Conservation (phyloP, 2,888 invertebrate genomes). For the Plemyria rubiginata region DNA sequence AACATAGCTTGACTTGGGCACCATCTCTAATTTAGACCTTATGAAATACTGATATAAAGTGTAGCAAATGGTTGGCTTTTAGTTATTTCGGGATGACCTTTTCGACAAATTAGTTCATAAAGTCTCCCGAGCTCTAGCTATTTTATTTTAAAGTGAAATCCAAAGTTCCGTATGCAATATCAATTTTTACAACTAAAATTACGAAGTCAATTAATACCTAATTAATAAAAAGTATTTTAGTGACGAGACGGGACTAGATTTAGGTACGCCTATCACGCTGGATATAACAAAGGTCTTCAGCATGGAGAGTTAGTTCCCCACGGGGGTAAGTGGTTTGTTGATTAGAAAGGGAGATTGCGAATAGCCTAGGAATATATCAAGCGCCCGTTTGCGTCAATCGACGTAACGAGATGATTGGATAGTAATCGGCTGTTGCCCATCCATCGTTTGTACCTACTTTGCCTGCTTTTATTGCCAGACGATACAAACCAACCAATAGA, state of each 20-base stretch:
- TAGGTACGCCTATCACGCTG: too few relatives aligned
- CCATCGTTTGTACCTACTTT: constrained; percentile 10
- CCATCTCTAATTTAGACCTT: not conserved
- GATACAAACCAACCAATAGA: constrained; percentile 10
- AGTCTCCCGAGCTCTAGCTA: not conserved
- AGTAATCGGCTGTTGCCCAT: constrained; percentile 15
- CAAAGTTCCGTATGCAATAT: too few relatives aligned
- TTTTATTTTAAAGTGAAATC: too few relatives aligned
- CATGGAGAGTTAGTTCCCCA: constrained; percentile 7
- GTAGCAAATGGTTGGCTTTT: not conserved
- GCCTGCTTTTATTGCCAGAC: not conserved
- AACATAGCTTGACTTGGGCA: constrained; percentile 8
- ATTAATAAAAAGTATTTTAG: too few relatives aligned
- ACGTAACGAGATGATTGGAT: constrained; percentile 29
- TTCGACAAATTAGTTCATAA: constrained; percentile 12
- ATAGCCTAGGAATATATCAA: constrained; percentile 22
- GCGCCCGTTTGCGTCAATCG: constrained; percentile 26
- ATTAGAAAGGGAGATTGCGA: constrained; percentile 20
- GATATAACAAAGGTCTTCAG: too few relatives aligned
- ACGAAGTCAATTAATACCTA: too few relatives aligned
- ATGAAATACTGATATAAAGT: not conserved
- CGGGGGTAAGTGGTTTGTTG: constrained; percentile 16
- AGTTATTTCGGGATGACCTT: constrained; percentile 7
- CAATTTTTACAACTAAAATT: too few relatives aligned
- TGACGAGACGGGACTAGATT: too few relatives aligned